Evolutionary conservation across 2,888 invertebrate genomes (phyloP).

Genomic region (Pecten maximus): DNA sequence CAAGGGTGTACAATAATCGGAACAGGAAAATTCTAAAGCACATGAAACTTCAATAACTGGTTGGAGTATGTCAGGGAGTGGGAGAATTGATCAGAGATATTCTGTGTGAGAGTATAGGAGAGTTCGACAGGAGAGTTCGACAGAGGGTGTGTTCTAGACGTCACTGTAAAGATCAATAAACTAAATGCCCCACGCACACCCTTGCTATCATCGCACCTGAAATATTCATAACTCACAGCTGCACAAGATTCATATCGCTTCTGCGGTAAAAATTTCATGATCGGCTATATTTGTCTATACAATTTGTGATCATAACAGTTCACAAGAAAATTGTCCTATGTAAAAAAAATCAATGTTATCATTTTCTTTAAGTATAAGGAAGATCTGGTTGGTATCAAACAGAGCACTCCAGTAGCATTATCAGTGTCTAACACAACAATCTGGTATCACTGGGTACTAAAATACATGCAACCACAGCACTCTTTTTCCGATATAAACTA

Average conservation of each 20-base stretch:
- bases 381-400: not conserved
- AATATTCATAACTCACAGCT: conserved; percentile 29
- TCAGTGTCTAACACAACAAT: no score
- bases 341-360: not conserved
- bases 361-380: not conserved
- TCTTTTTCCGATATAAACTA: no score
- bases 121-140: conserved; percentile 7
- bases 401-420: not conserved
- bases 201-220: conserved; percentile 15
- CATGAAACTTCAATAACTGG: conserved; percentile 22
- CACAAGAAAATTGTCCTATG: not conserved
- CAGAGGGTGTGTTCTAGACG: not conserved
- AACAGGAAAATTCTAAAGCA: conserved; percentile 23
- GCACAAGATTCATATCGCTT: conserved; percentile 1
- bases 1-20: not conserved
- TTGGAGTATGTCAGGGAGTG: conserved; percentile 13
- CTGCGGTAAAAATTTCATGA: not conserved
- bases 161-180: not conserved
- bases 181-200: not conserved
- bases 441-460: no score
- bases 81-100: conserved; percentile 8
- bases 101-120: not conserved
- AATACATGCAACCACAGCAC: no score
- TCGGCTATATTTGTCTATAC: not conserved
- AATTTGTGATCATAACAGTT: not conserved